Evolutionary conservation across 2,888 invertebrate genomes (phyloP), one percentile per base, ranked within the genome.

Genomic region (Aethes cnicana): DNA sequence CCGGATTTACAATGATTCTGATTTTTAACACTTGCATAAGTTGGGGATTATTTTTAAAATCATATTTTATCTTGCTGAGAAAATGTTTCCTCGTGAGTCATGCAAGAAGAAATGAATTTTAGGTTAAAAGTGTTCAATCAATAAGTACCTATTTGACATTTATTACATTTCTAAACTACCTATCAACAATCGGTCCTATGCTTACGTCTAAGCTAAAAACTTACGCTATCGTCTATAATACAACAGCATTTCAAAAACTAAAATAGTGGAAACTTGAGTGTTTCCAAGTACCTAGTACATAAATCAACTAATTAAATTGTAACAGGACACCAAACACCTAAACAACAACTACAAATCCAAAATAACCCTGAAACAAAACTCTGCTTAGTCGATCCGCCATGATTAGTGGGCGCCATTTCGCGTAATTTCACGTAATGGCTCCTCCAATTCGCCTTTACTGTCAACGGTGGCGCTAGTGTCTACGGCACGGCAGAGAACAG

Each of bases 381-480:
- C 57, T 54, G 35, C 50, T 41, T 58, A 57, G 48, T 30, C 61
- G 67, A 74, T 76, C 75, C 62, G 54, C 63, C 69, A 58, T 63
- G 57, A 64, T 68, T 59, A 62, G 57, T 59, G 56, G 61, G 58
- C 53, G 33, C 49, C 47, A 66, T 66, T 67, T 63, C 63, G 63
- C 60, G 65, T 66, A 60, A 63, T 63, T 71, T 65, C 62, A 64
- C 53, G 62, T 77, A 78, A 78, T 78, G 72, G 70, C 69, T 68
- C 66, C 77, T 12, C 43, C 21, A 37, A 44, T 4, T 37, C 30
- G 30, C 7, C n/a, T 4, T 9, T 50, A 20, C 43, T 7, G 28
- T 3, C 6, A 5, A 17, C 12, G 30, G 9, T 7, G 18, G 36
- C 43, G 30, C 50, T 50, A 43, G 30, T 17, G 18, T 30, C 23